phyloP scores from a whole-genome alignment of 2,113 vertebrate genomes.

The Hyperoodon ampullatus region DNA sequence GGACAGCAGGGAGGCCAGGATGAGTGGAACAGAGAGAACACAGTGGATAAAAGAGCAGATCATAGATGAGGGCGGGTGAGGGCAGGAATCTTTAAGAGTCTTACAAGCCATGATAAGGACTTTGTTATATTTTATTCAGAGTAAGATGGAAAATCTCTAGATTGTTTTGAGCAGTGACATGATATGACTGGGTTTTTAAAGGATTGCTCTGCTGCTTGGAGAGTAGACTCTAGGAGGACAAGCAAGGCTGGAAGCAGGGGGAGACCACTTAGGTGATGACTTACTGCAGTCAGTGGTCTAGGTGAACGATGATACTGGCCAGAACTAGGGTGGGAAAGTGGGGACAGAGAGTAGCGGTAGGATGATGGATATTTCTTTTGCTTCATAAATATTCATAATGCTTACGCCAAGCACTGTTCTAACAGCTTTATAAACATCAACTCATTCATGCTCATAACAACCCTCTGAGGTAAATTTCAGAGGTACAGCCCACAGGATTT shows the following conservation, averaged over 20 bases:
- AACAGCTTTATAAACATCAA: not conserved
- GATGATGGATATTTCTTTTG: not conserved
- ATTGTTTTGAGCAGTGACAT: not conserved
- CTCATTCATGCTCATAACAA: not conserved
- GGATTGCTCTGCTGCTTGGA: not conserved
- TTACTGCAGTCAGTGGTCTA: not conserved
- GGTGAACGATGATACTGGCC: not conserved
- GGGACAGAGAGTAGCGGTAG: not conserved
- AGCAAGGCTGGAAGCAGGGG: not conserved
- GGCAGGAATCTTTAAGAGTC: not conserved
- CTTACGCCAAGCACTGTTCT: not conserved
- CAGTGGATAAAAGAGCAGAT: not conserved
- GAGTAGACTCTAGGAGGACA: not conserved
- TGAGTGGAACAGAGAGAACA: not conserved
- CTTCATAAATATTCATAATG: not conserved
- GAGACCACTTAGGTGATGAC: not conserved
- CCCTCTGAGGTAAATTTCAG: conserved; percentile 3
- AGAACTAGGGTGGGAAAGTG: not conserved
- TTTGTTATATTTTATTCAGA: not conserved
- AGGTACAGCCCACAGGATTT: not conserved
- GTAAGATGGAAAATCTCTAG: not conserved
- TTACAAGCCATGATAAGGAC: not conserved
- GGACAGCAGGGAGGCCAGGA: not conserved
- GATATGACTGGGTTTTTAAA: not conserved
- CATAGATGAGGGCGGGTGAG: not conserved